A percentile compares a stretch with the other conserved stretches of the same genome.
phyloP scores from a whole-genome alignment of 1,140 invertebrate genomes.

The Adoxophyes honmai region DNA sequence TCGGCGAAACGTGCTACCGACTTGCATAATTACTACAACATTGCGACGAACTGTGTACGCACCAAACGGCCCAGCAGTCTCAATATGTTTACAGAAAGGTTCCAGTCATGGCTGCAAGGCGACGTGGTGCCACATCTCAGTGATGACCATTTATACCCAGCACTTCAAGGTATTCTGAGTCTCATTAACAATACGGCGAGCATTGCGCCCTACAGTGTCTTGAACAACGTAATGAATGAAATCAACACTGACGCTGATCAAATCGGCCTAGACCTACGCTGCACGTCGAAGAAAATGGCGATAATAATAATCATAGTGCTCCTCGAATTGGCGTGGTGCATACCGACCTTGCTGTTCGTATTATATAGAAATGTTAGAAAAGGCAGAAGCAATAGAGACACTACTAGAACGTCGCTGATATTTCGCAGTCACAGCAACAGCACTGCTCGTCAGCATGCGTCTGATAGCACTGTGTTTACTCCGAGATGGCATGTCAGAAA shows the following conservation, averaged over 20 bases:
- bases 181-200: constrained; percentile 44
- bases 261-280: constrained; percentile 10
- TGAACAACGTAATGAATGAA: too few relatives aligned
- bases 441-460: too few relatives aligned
- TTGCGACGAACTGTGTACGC: constrained; percentile 43
- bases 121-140: constrained; percentile 52
- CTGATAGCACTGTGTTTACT: too few relatives aligned
- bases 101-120: constrained; percentile 45
- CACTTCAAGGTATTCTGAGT: constrained; percentile 44
- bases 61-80: constrained; percentile 18
- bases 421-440: too few relatives aligned
- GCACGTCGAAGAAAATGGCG: constrained; percentile 43
- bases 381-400: constrained; percentile 12
- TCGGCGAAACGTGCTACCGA: constrained; percentile 34
- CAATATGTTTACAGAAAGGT: constrained; percentile 43
- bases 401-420: too few relatives aligned
- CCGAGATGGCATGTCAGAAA: too few relatives aligned
- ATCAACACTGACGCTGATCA: too few relatives aligned
- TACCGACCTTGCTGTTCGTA: constrained; percentile 46
- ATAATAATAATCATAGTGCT: constrained; percentile 45
- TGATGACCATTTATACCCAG: constrained; percentile 51
- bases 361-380: constrained; percentile 31
- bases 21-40: constrained; percentile 50
- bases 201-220: constrained; percentile 7
- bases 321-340: constrained; percentile 57